phyloP scores from a whole-genome alignment of 2,888 invertebrate genomes.

The Bellardia pandia region DNA sequence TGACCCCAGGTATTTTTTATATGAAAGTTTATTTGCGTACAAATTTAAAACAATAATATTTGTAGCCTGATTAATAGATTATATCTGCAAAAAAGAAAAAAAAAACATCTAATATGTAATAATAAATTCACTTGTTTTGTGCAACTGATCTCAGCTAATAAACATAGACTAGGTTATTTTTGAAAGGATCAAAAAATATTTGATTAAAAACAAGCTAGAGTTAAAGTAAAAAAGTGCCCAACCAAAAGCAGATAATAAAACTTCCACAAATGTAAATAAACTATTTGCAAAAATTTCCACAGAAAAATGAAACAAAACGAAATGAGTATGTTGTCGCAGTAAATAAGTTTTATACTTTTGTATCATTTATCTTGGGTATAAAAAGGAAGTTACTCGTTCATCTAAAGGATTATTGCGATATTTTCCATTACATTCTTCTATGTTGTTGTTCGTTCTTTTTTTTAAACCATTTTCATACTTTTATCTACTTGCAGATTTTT shows the following conservation, averaged over 20 bases:
- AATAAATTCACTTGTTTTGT: background rate
- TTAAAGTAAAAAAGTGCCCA: background rate
- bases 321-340: background rate
- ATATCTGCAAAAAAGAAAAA: too few relatives aligned
- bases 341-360: slow-evolving; percentile 18
- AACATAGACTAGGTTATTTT: background rate
- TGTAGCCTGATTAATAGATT: too few relatives aligned
- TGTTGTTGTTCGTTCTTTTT: slow-evolving; percentile 2
- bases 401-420: slow-evolving; percentile 45
- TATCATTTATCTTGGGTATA: slow-evolving; percentile 22
- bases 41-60: too few relatives aligned
- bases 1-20: too few relatives aligned
- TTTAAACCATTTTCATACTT: background rate
- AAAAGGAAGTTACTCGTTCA: background rate
- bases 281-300: background rate
- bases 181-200: background rate
- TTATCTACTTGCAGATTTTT: slow-evolving; percentile 22
- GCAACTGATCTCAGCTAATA: background rate
- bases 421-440: slow-evolving; percentile 42
- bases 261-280: slow-evolving; percentile 9
- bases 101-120: too few relatives aligned
- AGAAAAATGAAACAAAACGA: background rate
- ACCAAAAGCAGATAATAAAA: background rate
- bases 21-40: too few relatives aligned
- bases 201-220: background rate